These are phyloP conservation scores for Mactra quadrangularis DNA, from an alignment of 1,140 invertebrate species.

Conservation along the genomic window DNA sequence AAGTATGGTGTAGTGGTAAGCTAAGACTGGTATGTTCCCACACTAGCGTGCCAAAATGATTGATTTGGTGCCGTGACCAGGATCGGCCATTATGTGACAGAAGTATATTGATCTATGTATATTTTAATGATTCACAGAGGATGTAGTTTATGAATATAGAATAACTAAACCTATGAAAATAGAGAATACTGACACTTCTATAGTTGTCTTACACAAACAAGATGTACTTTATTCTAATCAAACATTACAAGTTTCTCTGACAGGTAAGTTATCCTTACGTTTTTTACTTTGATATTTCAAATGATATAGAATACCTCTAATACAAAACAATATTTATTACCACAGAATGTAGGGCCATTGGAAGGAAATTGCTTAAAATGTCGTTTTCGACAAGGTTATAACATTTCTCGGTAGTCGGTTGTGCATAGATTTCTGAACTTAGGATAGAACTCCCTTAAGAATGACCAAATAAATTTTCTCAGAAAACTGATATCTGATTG, in stretches of 20 bases:
- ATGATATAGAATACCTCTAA: too few relatives aligned
- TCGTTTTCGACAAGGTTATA: too few relatives aligned
- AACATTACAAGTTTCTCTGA: slow-evolving; percentile 9
- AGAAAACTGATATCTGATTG: too few relatives aligned
- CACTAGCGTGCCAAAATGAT: neutral
- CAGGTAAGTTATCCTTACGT: neutral
- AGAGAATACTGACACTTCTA: neutral
- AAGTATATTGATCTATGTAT: neutral
- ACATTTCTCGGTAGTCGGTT: too few relatives aligned
- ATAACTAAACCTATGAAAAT: neutral
- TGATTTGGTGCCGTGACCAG: neutral
- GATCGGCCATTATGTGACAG: neutral
- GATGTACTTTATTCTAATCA: slow-evolving; percentile 8
- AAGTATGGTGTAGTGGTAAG: too few relatives aligned
- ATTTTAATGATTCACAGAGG: slow-evolving; percentile 12
- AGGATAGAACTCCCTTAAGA: too few relatives aligned
- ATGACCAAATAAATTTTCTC: too few relatives aligned
- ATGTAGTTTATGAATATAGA: slow-evolving; percentile 23
- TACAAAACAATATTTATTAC: too few relatives aligned
- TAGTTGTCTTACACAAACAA: neutral
- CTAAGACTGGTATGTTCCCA: neutral
- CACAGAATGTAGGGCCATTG: too few relatives aligned
- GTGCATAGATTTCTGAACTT: too few relatives aligned
- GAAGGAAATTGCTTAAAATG: too few relatives aligned
- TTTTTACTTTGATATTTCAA: too few relatives aligned